A percentile compares a stretch with the other conserved stretches of the same genome.
phyloP scores from a whole-genome alignment of 2,888 invertebrate genomes.

The Acleris laterana region DNA sequence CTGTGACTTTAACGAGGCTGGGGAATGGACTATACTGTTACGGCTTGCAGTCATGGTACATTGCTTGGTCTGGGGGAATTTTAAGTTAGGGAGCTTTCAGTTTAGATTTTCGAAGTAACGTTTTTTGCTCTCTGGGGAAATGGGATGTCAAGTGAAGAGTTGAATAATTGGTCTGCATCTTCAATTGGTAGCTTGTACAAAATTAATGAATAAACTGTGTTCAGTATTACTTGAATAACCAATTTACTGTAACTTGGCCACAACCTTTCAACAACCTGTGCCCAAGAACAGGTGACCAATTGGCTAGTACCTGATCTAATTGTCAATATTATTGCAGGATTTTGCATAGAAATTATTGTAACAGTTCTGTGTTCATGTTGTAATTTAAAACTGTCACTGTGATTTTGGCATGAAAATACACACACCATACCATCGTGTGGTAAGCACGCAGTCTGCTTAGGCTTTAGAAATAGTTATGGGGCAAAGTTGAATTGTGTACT shows the following conservation, averaged over 20 bases:
- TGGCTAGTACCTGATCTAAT: slow-evolving; percentile 35
- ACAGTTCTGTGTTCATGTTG: slow-evolving; percentile 21
- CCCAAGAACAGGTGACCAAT: slow-evolving; percentile 35
- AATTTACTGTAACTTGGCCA: slow-evolving; percentile 32
- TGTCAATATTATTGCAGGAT: slow-evolving; percentile 34
- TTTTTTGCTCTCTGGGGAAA: slow-evolving; percentile 71
- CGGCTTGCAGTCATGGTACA: slow-evolving; percentile 71
- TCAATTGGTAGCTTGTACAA: slow-evolving; percentile 42
- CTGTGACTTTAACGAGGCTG: slow-evolving; percentile 72
- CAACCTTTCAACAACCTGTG: slow-evolving; percentile 32
- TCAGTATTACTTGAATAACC: slow-evolving; percentile 34
- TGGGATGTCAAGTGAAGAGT: slow-evolving; percentile 83
- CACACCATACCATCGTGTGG: not conserved
- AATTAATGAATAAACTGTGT: slow-evolving; percentile 19
- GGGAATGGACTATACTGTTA: slow-evolving; percentile 66
- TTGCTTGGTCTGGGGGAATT: slow-evolving; percentile 65
- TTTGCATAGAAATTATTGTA: slow-evolving; percentile 32
- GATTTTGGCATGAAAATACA: slow-evolving; percentile 5
- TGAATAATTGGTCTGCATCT: slow-evolving; percentile 51
- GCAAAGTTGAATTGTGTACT: slow-evolving; percentile 13
- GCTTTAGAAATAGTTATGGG: not conserved
- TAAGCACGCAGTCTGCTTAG: not conserved
- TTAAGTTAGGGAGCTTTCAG: slow-evolving; percentile 60
- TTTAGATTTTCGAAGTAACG: slow-evolving; percentile 53
- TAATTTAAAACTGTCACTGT: slow-evolving; percentile 35